phyloP scores from a whole-genome alignment of 2,888 invertebrate species.

The Ormia ochracea region DNA sequence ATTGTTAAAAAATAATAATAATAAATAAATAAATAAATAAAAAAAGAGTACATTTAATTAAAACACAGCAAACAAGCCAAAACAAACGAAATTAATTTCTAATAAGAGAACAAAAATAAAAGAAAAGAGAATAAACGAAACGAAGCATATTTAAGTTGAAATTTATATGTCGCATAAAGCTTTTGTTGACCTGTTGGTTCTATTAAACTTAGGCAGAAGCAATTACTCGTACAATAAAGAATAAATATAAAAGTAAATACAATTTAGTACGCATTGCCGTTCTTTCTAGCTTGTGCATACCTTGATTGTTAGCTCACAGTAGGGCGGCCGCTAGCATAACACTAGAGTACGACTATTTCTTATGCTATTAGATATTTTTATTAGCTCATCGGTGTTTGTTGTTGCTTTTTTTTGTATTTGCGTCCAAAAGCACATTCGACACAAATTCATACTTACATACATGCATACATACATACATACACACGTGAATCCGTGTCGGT shows the following conservation, averaged over 20 bases:
- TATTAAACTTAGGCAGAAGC: conserved; percentile 35
- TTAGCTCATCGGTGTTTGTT: conserved; percentile 23
- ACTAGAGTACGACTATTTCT: conserved; percentile 35
- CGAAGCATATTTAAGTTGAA: conserved; percentile 28
- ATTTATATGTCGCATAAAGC: conserved; percentile 45
- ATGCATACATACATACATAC: not conserved
- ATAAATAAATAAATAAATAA: not conserved
- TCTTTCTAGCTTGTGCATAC: conserved; percentile 36
- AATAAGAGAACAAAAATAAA: conserved; percentile 5
- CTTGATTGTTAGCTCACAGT: conserved; percentile 42
- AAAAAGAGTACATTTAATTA: conserved; percentile 23
- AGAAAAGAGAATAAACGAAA: conserved; percentile 46
- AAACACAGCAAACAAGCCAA: conserved; percentile 3
- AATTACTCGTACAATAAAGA: not conserved
- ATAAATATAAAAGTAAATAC: conserved; percentile 29
- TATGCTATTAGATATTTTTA: conserved; percentile 21
- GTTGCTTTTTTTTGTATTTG: not conserved
- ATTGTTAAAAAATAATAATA: conserved; percentile 33
- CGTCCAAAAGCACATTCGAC: not conserved
- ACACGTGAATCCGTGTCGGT: conserved; percentile 6
- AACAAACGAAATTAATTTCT: not conserved
- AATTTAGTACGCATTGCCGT: conserved; percentile 26
- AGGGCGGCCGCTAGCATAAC: conserved; percentile 47
- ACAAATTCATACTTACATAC: not conserved
- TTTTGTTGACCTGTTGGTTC: conserved; percentile 33